Base-by-base conservation (phyloP, 2,797 vertebrate species). In the Mionectes olivaceus region DNA sequence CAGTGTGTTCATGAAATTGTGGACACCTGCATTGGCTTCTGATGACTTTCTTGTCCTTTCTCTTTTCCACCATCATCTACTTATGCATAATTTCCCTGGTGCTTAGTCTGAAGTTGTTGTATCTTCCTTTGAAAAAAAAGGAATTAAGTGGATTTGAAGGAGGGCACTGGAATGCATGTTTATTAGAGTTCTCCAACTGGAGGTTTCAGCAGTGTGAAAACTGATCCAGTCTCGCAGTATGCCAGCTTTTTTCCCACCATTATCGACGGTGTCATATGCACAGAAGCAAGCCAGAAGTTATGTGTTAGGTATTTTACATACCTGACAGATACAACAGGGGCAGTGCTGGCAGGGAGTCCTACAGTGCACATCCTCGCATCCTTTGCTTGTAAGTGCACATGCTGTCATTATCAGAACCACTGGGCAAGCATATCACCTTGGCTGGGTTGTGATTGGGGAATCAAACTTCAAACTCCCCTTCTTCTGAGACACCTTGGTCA, bases 351-450 rank as follows among this genome's bases (percentile, higher is more conserved):
- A 50, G 35, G 25, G 33, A 88, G 8, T 17, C 57, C 19, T 64
- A 32, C 23, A 67, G 22, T 10, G 11, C 44, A 27, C 0, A 0
- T 53, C 53, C 18, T 69, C 44, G 27, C 3, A 1, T 69, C 14
- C 9, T 94, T 65, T 55, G 43, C 55, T 55, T 47, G 2, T 19
- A 49, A n/a, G 14, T 13, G 15, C 11, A 12, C 12, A 4, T 1
- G 0, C 19, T 44, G 9, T 47, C 17, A 3, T 61, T 43, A 19
- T 22, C 41, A 14, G 21, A 44, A 90, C 17, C 33, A 7, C 16
- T 32, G 41, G 50, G 57, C 61, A 78, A 82, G 35, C 11, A 5
- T 32, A 6, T n/a, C 41, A 17, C 22, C 9, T 35, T 50, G 39
- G 6, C 83, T 90, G 39, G 39, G n/a, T 19, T 88, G 35, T 35